Conservation (phyloP, 2,113 vertebrate genomes). For the Phodopus roborovskii region DNA sequence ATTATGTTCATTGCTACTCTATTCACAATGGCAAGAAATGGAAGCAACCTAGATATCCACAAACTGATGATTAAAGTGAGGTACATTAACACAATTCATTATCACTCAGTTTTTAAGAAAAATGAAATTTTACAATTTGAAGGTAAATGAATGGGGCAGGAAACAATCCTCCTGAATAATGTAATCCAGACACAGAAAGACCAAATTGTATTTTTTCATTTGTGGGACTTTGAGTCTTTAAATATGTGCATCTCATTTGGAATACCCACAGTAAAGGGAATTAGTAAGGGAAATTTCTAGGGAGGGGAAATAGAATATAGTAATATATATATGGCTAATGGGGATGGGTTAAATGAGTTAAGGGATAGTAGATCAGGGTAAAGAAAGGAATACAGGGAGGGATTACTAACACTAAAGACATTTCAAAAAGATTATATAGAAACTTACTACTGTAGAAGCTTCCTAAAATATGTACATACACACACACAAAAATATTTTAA, state of each 20-base stretch:
- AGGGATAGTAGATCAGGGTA: neutral
- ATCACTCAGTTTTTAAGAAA: neutral
- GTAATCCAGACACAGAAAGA: neutral
- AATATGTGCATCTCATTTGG: neutral
- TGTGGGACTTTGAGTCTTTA: neutral
- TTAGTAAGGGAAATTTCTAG: neutral
- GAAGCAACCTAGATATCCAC: neutral
- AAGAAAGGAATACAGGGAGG: neutral
- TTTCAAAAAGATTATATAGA: neutral
- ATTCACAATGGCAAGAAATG: neutral
- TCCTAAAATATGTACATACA: neutral
- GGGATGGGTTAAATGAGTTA: neutral
- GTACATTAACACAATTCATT: neutral
- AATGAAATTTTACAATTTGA: neutral
- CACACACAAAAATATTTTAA: neutral
- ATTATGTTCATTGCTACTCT: neutral
- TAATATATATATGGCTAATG: neutral
- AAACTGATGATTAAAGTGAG: neutral
- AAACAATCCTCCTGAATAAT: neutral
- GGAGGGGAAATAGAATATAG: neutral
- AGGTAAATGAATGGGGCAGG: neutral
- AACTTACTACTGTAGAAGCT: neutral
- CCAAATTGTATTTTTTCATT: neutral
- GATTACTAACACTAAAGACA: neutral
- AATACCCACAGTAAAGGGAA: neutral